Conservation (phyloP, 30 jellyfish, hydroid and myxozoan species). For the Clytia hemisphaerica region DNA sequence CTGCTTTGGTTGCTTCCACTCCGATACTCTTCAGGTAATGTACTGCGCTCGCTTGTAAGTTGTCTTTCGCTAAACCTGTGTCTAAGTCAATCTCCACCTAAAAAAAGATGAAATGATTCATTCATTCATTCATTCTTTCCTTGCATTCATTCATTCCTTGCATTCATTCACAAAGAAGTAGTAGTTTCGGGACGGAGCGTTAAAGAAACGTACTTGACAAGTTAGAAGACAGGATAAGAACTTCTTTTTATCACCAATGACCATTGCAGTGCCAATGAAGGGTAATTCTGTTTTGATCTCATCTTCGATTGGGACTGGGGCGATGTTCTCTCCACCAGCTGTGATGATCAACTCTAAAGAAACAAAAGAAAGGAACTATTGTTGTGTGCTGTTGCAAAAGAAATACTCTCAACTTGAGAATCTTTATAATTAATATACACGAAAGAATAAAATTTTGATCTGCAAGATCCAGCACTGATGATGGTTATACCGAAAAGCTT, state of each 20-base stretch:
- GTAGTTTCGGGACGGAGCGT: not conserved
- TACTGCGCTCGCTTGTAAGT: slow-evolving; percentile 44
- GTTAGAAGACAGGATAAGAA: slow-evolving; percentile 86
- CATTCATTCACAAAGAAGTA: too few species aligned
- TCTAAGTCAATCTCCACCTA: slow-evolving; percentile 66
- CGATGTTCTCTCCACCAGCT: slow-evolving; percentile 98
- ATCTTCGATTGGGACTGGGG: slow-evolving; percentile 99
- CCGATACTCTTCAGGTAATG: slow-evolving; percentile 47
- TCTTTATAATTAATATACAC: too few species aligned
- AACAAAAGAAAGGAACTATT: slow-evolving; percentile 11
- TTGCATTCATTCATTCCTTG: too few species aligned
- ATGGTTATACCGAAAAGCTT: too few species aligned
- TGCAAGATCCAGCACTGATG: too few species aligned
- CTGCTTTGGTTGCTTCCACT: slow-evolving; percentile 48
- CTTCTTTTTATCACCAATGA: slow-evolving; percentile 85
- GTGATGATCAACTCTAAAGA: slow-evolving; percentile 79
- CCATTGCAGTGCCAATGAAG: slow-evolving; percentile 86
- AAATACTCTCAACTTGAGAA: too few species aligned
- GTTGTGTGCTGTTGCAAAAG: too few species aligned
- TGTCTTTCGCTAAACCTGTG: slow-evolving; percentile 65
- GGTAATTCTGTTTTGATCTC: slow-evolving; percentile 81
- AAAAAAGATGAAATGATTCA: not conserved
- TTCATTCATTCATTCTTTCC: not conserved
- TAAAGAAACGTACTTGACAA: slow-evolving; percentile 51
- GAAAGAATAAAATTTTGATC: too few species aligned